Evolutionary conservation across 2,888 invertebrate species (phyloP), one percentile per base, ranked within the genome.

Genomic region (Drosophila demipolita): DNA sequence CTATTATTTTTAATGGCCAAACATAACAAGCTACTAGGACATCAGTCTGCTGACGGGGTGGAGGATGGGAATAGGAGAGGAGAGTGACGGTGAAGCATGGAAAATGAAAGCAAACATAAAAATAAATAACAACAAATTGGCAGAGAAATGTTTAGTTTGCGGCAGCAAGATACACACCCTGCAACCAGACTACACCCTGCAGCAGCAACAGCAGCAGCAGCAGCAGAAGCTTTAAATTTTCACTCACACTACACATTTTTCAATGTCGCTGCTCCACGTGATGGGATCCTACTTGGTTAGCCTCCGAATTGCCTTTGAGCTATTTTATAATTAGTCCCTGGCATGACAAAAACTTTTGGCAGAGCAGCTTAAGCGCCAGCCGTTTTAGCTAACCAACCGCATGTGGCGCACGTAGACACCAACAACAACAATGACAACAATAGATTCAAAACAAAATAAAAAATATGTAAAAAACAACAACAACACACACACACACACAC

Each of bases 311-410:
- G 87, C 90, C 87, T 87, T 87, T 88, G 79, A 89, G 87, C 90
- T 86, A 89, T 87, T 87, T 87, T 87, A 87, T 87, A 87, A 87
- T 87, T 87, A 87, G 87, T 88, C 83, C 86, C 87, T 86, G 89
- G 75, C 88, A 87, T 81, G 89, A 86, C 87, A 86, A 89, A 89
- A 87, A 88, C 65, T 88, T 87, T 88, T 83, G 87, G 82, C 90
- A 89, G 80, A 89, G 82, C 88, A 87, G 86, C 87, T 87, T 86
- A 89, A 82, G 76, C 80, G 80, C 63, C 78, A 75, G 78, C 77
- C 82, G 74, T 73, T 89, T 80, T 75, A 76, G 83, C 58, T 71
- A 87, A 73, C 80, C 86, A 80, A 80, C 75, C 83, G 80, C 87
- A 84, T 75, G 71, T 85, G 83, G 73, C 64, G 69, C 73, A 87